These are phyloP conservation scores for Adrianichthys oophorus DNA, from an alignment of 2,797 vertebrate species.

Conservation along the genomic window DNA sequence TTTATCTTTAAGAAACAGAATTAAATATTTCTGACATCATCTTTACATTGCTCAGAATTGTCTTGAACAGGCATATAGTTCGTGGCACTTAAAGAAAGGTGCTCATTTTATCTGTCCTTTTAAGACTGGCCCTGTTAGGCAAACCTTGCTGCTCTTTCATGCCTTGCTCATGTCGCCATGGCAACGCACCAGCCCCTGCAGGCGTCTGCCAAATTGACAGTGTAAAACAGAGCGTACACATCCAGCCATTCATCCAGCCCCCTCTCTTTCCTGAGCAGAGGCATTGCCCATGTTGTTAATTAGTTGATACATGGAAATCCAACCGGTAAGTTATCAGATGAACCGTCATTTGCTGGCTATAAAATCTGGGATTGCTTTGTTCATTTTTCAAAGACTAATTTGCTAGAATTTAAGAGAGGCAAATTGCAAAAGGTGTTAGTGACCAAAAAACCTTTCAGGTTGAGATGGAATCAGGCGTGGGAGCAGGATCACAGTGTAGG, in stretches of 20 bases:
- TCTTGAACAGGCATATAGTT: constrained; percentile 40
- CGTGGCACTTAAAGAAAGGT: constrained; percentile 64
- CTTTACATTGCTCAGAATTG: constrained; percentile 11
- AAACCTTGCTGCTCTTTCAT: constrained; percentile 83
- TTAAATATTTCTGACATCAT: no score
- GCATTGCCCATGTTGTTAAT: constrained; percentile 60
- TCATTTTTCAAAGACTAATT: constrained; percentile 47
- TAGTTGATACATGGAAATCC: constrained; percentile 46
- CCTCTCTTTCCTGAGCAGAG: constrained; percentile 60
- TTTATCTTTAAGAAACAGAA: no score
- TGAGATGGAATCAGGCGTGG: constrained; percentile 68
- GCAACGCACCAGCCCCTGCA: constrained; percentile 84
- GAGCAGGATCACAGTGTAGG: constrained; percentile 69
- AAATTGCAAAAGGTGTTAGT: constrained; percentile 59
- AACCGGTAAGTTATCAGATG: constrained; percentile 41
- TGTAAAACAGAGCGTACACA: constrained; percentile 80
- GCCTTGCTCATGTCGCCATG: constrained; percentile 83
- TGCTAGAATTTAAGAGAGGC: constrained; percentile 49
- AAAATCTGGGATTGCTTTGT: constrained; percentile 34
- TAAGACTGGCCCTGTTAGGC: constrained; percentile 80
- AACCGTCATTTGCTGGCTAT: constrained; percentile 17
- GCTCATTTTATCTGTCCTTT: constrained; percentile 75
- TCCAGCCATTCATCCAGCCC: constrained; percentile 73
- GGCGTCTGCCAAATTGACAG: constrained; percentile 83
- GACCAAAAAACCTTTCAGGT: constrained; percentile 65